Base-by-base conservation (phyloP, 2,797 vertebrate genomes). In the Anabas testudineus region DNA sequence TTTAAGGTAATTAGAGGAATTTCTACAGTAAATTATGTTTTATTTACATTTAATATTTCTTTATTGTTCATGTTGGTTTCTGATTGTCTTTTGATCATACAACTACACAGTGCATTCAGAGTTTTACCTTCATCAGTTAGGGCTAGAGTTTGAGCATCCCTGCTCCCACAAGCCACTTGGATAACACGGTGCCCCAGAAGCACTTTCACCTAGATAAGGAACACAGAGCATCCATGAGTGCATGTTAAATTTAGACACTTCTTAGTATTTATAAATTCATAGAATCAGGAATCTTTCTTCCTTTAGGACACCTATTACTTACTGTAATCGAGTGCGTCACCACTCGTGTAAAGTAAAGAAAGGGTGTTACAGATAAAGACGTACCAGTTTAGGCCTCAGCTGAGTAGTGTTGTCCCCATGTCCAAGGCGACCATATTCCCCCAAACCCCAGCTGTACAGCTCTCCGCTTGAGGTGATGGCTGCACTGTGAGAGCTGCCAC, bases 351-450 rank as follows among this genome's bases (percentile, higher is more conserved):
- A 30, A 55, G 37, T 54, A 13, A 60, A 64, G 12, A 47, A 36
- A 47, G 9, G 10, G 2, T 3, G 1, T 2, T 16, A 19, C 3
- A 54, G 22, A 39, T 3, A 6, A 5, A 66, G 22, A 54, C 77
- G 70, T 92, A 99, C 98, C 96, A 99, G 95, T 92, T 99, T 99
- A 42, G 98, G 98, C 70, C 98, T 95, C 57, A 99, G 95, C 76
- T 99, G 98, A 1, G 98, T 99, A 2, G 97, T 97, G 86, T 98
- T 99, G 90, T 99, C 98, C 10, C 97, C 97, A 1, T 99, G 98
- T 36, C 98, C 98, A 28, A 99, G 92, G 1, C 98, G 95, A 46
- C 98, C 98, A 10, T 99, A 99, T 62, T 99, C 98, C 10, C 98
- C 98, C n/a, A 99, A 90, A n/a, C 98, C 98, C 98, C 98, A 99